A percentile compares a stretch with the other conserved stretches of the same genome.
These are phyloP conservation scores for Clarias platycephalus DNA, from an alignment of 2,797 vertebrate genomes.

Conservation along the genomic window DNA sequence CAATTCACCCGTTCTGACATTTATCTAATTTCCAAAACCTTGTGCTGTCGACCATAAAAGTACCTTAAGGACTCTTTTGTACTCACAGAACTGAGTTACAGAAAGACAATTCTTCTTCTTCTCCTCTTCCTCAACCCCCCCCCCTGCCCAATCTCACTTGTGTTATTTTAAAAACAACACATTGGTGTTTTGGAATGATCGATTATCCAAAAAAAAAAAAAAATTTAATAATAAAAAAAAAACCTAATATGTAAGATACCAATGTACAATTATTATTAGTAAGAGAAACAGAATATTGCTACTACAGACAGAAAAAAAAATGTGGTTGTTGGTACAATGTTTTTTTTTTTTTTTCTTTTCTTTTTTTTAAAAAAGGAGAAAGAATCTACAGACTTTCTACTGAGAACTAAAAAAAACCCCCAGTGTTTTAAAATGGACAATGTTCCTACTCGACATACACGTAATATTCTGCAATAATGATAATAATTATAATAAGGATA, in stretches of 20 bases:
- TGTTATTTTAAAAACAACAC: slow-evolving; percentile 33
- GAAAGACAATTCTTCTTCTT: not conserved
- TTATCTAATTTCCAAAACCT: slow-evolving; percentile 39
- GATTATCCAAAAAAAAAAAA: slow-evolving; percentile 58
- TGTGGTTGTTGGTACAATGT: slow-evolving; percentile 55
- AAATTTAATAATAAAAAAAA: slow-evolving; percentile 57
- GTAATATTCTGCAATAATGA: slow-evolving; percentile 29
- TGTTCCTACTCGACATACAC: slow-evolving; percentile 56
- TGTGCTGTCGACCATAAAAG: slow-evolving; percentile 48
- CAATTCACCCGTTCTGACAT: slow-evolving; percentile 8
- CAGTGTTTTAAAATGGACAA: slow-evolving; percentile 55
- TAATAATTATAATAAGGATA: not conserved
- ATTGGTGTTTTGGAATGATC: slow-evolving; percentile 61
- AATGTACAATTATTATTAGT: slow-evolving; percentile 71
- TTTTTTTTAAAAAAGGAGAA: slow-evolving; percentile 49
- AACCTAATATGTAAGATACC: slow-evolving; percentile 59
- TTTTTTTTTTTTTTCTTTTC: no score
- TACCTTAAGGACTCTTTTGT: slow-evolving; percentile 47
- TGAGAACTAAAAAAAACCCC: slow-evolving; percentile 57
- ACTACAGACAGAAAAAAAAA: slow-evolving; percentile 40
- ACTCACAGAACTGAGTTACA: slow-evolving; percentile 54
- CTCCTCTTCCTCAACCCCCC: not conserved
- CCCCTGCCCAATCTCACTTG: no score
- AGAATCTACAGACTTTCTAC: slow-evolving; percentile 67
- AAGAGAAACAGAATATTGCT: slow-evolving; percentile 64